Base-by-base conservation (phyloP, 1,140 invertebrate species). In the Drosophila seguyi region DNA sequence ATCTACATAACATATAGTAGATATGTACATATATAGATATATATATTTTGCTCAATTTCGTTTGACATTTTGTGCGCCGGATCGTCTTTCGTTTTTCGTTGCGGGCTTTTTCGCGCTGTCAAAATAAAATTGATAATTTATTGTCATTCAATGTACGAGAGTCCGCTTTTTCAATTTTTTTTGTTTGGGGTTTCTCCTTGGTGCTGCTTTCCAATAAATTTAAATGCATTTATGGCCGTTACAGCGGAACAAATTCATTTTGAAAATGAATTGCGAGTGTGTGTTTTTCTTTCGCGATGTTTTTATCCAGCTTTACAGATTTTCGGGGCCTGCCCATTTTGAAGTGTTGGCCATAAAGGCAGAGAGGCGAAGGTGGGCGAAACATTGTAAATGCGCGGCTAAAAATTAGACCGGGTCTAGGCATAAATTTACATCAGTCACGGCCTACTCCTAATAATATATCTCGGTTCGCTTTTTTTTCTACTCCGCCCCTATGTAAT, bases 41-140 rank as follows among this genome's bases (percentile, higher is more conserved):
- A 71, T 74, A 88, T 88, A 88, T 87, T 87, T 87, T 80, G 80
- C 84, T 88, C 84, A 82, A 82, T 87, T 87, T 87, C 63, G 77
- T 85, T 68, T 90, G 81, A 90, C 81, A 81, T 85, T 90, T 81
- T 85, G 60, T 53, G 71, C 42, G 52, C 58, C n/a, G 34, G 34
- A 20, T 53, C 66, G 48, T 76, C 50, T 69, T 80, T 79, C 72
- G 67, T 81, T 78, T 81, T 81, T 74, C 55, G 67, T 48, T 78
- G 69, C 74, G 61, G 74, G 74, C 75, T 90, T 90, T 90, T 90
- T 90, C 78, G 81, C 81, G 88, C 80, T 91, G 82, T 90, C 86
- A 87, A 90, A 90, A 90, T 90, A 91, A 90, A 90, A 91, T 90
- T 90, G 86, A 90, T 90, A 90, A 90, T 90, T 90, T 90, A 90